A percentile compares a stretch with the other conserved stretches of the same genome.
phyloP scores from a whole-genome alignment of 2,113 vertebrate genomes.

The Hydrolagus affinis region DNA sequence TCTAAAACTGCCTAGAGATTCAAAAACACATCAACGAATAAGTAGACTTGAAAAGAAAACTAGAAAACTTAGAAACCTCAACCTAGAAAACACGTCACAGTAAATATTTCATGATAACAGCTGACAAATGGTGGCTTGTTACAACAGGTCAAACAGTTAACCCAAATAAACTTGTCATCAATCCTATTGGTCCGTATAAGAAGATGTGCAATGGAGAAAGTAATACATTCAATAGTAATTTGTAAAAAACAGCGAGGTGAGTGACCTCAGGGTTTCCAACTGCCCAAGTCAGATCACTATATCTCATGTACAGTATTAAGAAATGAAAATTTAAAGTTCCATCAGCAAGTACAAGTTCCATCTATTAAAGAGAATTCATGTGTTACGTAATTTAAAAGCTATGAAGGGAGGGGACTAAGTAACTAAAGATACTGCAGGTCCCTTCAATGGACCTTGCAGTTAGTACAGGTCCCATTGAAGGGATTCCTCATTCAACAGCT shows the following conservation, averaged over 20 bases:
- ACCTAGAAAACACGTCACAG: not conserved
- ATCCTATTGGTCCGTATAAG: not conserved
- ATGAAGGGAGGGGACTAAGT: too few species aligned
- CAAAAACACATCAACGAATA: not conserved
- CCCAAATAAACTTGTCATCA: not conserved
- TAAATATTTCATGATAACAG: not conserved
- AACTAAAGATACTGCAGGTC: too few species aligned
- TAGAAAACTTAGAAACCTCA: too few species aligned
- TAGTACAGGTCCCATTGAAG: too few species aligned
- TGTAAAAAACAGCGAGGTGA: not conserved
- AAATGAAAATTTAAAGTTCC: not conserved
- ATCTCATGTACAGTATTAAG: not conserved
- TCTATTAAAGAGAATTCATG: too few species aligned
- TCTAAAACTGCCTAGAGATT: slow-evolving; percentile 79
- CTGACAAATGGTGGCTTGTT: not conserved
- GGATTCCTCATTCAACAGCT: too few species aligned
- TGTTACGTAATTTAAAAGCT: too few species aligned
- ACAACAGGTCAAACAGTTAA: not conserved
- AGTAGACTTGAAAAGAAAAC: not conserved
- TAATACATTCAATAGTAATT: slow-evolving; percentile 28
- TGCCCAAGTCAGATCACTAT: too few species aligned
- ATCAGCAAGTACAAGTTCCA: too few species aligned
- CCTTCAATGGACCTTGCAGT: too few species aligned
- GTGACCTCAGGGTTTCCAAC: not conserved
- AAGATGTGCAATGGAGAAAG: not conserved